Evolutionary conservation across 2,888 invertebrate species (phyloP).

Genomic region (Dastarcus helophoroides): DNA sequence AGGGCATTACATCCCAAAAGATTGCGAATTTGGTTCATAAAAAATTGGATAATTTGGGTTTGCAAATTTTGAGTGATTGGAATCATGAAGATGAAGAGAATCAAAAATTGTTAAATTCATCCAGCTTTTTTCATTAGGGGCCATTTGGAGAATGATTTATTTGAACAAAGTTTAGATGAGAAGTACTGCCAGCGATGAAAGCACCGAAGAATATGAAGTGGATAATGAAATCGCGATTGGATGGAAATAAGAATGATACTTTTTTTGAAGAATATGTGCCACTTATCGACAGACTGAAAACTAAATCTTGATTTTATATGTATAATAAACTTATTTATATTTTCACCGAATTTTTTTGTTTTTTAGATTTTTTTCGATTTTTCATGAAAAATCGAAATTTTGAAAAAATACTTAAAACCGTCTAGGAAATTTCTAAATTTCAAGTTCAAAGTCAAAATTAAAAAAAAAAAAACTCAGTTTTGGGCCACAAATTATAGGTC

Average conservation of each 20-base stretch:
- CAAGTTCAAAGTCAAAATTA: no score
- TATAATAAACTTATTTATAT: no score
- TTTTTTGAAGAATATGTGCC: slow-evolving; percentile 23
- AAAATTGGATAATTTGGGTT: slow-evolving; percentile 15
- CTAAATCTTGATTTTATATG: no score
- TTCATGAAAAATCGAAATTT: no score
- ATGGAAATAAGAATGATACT: slow-evolving; percentile 14
- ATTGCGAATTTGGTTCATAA: slow-evolving; percentile 19
- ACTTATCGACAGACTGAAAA: slow-evolving; percentile 23
- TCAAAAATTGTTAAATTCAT: slow-evolving; percentile 13
- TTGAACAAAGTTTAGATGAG: slow-evolving; percentile 44
- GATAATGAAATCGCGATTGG: slow-evolving; percentile 6
- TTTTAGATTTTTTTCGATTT: no score
- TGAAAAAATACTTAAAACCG: no score
- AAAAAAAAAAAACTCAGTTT: no score
- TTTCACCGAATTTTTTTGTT: no score
- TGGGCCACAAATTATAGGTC: no score
- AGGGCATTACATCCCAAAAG: slow-evolving; percentile 37
- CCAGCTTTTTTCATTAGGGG: slow-evolving; percentile 26
- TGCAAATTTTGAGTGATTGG: slow-evolving; percentile 4
- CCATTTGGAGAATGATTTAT: slow-evolving; percentile 43
- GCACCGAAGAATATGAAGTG: slow-evolving; percentile 10
- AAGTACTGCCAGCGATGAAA: slow-evolving; percentile 13
- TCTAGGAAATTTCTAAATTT: no score
- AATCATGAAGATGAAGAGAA: neutral